Percentiles rank a stretch among this genome's conserved stretches.
Conservation (phyloP, 2,113 vertebrate species). For the Octodon degus region DNA sequence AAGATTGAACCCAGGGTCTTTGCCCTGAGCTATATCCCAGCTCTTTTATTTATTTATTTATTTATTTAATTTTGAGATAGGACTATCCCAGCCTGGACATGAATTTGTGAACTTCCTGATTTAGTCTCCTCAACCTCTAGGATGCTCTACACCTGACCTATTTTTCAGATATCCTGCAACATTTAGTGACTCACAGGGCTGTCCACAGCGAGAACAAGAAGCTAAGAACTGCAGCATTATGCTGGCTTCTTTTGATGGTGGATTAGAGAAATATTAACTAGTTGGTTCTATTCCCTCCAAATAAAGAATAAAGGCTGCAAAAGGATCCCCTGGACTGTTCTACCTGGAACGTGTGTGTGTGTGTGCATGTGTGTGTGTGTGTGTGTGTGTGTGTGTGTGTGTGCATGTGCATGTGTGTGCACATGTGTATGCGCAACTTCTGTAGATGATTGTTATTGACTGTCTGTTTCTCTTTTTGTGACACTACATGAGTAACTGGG, state of each 20-base stretch:
- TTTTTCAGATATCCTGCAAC: background rate
- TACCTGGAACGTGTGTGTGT: background rate
- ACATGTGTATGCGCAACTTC: rapidly evolving
- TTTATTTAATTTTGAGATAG: background rate
- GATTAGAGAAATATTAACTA: background rate
- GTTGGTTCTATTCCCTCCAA: background rate
- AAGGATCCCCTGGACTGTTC: background rate
- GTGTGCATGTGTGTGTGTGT: background rate
- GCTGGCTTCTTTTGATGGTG: background rate
- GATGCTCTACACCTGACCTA: background rate
- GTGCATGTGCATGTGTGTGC: background rate
- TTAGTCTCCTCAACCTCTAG: background rate
- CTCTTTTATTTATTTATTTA: background rate
- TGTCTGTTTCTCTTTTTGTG: background rate
- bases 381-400: background rate
- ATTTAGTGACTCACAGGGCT: background rate
- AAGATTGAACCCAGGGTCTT: background rate
- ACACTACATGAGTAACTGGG: background rate
- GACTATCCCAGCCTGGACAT: background rate
- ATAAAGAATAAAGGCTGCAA: background rate
- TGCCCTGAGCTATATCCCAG: background rate
- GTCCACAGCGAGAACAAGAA: background rate
- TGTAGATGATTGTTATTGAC: background rate
- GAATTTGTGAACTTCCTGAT: background rate
- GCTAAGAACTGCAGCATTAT: background rate